Conservation (phyloP, 2,888 invertebrate species). For the Aleiodes testaceus region DNA sequence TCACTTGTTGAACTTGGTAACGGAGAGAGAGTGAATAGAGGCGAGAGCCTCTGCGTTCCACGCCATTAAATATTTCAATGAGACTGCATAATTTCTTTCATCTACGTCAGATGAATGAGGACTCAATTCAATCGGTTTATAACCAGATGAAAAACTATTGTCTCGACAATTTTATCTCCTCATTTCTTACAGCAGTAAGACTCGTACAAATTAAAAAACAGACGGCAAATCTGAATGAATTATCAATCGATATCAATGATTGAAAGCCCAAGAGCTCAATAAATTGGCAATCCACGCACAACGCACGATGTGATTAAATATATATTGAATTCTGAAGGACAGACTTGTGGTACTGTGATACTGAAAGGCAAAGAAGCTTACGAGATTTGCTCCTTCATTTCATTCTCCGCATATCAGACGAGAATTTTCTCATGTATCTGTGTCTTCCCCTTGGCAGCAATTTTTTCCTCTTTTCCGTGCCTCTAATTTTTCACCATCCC, state of each 20-base stretch:
- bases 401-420: conserved; percentile 54
- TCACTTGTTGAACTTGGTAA: conserved; percentile 47
- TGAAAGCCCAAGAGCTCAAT: not conserved
- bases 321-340: conserved; percentile 54
- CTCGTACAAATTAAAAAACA: not conserved
- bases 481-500: conserved; percentile 20
- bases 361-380: conserved; percentile 57
- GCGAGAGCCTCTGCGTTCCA: not conserved
- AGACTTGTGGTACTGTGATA: not conserved
- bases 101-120: not conserved
- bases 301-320: conserved; percentile 61
- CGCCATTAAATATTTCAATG: no score
- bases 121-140: no score
- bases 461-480: conserved; percentile 9
- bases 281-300: not conserved
- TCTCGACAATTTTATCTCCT: no score
- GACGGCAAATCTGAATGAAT: not conserved
- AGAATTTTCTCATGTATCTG: conserved; percentile 51
- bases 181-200: not conserved
- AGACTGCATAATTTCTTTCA: not conserved
- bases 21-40: not conserved
- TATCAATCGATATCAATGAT: not conserved
- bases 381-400: conserved; percentile 59
- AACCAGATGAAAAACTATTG: no score
- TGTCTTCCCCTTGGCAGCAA: conserved; percentile 34